A percentile compares a stretch with the other conserved stretches of the same genome.
These are phyloP conservation scores for Phenganax stokvisi DNA, from an alignment of 92 coral and sea anemone species.

Conservation along the genomic window DNA sequence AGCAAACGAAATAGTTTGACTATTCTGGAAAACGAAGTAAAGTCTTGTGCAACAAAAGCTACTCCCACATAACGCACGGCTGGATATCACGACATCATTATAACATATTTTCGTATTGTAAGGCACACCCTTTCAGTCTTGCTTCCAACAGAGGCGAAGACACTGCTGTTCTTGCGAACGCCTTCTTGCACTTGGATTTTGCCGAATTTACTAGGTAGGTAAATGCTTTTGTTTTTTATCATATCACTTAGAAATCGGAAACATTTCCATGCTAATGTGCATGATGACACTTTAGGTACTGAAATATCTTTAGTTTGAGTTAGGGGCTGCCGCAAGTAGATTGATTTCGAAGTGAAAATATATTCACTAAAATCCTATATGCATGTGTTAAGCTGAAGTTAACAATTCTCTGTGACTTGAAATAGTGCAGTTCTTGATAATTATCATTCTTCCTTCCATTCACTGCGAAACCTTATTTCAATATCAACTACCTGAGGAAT, in stretches of 20 bases:
- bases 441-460: not conserved
- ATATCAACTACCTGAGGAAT: not conserved
- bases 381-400: too few relatives aligned
- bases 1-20: not conserved
- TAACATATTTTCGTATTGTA: constrained; percentile 14
- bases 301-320: too few relatives aligned
- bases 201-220: not conserved
- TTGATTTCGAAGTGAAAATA: too few relatives aligned
- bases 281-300: too few relatives aligned
- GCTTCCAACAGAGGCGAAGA: constrained; percentile 26
- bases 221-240: too few relatives aligned
- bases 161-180: constrained; percentile 18
- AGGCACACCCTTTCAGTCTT: constrained; percentile 26
- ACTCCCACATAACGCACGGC: constrained; percentile 8
- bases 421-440: too few relatives aligned
- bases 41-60: not conserved
- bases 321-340: too few relatives aligned
- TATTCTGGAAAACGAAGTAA: not conserved
- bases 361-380: too few relatives aligned
- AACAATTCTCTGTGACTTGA: too few relatives aligned
- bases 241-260: too few relatives aligned
- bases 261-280: too few relatives aligned
- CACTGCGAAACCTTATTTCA: not conserved
- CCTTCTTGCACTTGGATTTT: constrained; percentile 3
- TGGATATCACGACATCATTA: not conserved